Evolutionary conservation across 2,113 vertebrate species (phyloP), one percentile per base, ranked within the genome.

Genomic region (Phalacrocorax pelagicus): DNA sequence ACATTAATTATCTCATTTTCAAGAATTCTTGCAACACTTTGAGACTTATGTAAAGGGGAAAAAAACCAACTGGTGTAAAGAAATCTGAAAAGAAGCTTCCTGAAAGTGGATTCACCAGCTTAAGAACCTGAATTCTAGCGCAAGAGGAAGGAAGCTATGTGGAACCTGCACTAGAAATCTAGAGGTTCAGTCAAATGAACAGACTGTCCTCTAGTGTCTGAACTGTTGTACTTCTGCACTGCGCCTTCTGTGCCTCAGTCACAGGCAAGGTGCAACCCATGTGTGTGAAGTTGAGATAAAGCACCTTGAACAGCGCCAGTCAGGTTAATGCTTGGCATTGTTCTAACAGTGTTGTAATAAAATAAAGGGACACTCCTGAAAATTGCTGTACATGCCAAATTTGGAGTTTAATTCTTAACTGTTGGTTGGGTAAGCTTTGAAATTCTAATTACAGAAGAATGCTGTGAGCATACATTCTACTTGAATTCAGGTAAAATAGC

Each of bases 1-100:
- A 99, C 99, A 0, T 77, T 99, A 92, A 96, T 99, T 97, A 99
- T 99, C 82, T 99, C 99, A 77, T 99, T 99, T 98, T 99, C 99
- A 42, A 99, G 99, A 92, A 97, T 99, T 97, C 98, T 99, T 95
- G 99, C 99, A 72, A 99, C 99, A 0, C 99, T 99, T 88, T 99
- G 98, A 99, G 94, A 93, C 70, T 95, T 81, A 69, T 4, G 11
- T 62, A 80, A 40, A 61, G 77, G n/a, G 24, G 62, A 72, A 66
- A 84, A 80, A 70, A 71, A n/a, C 26, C 29, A 49, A 67, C 81
- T 95, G 44, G 46, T 59, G 15, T 11, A 82, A 96, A 92, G 79
- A 96, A 77, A 24, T 65, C 42, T 52, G 92, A 54, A 63, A 61
- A 88, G 93, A 80, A 84, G 71, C 88, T 96, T 94, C 94, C 94